phyloP scores from a whole-genome alignment of 2,888 invertebrate species.

The Aspidapion aeneum region DNA sequence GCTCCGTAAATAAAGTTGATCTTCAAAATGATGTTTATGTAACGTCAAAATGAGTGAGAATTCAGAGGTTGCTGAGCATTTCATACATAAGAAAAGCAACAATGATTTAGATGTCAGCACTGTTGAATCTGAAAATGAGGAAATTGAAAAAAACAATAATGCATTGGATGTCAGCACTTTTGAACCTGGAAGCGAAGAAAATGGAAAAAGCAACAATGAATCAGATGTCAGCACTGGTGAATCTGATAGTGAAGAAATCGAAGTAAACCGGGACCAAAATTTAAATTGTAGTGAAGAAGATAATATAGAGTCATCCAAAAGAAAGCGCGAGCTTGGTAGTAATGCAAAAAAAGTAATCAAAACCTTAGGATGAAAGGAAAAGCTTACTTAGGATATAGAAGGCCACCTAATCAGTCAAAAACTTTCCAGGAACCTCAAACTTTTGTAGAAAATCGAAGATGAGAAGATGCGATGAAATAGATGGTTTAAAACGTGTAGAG shows the following conservation, averaged over 20 bases:
- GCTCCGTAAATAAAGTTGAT: too few species aligned
- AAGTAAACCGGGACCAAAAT: not conserved
- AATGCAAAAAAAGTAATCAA: constrained; percentile 4
- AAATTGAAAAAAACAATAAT: not conserved
- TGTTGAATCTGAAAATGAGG: not conserved
- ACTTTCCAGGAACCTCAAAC: constrained; percentile 6
- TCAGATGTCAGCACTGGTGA: not conserved
- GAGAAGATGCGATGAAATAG: constrained; percentile 8
- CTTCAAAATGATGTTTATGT: too few species aligned
- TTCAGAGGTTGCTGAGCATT: too few species aligned
- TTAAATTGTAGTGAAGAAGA: not conserved
- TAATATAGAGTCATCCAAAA: not conserved
- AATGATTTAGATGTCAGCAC: not conserved
- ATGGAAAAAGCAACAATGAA: constrained; percentile 1
- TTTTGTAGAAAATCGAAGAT: constrained; percentile 5
- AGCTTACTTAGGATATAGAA: constrained; percentile 8
- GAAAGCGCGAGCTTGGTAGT: constrained; percentile 5
- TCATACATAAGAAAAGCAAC: not conserved
- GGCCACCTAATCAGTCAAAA: constrained; percentile 3
- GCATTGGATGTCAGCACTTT: not conserved
- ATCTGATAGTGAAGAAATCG: not conserved
- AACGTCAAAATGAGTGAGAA: too few species aligned
- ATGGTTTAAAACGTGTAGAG: constrained; percentile 3
- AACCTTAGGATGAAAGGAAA: constrained; percentile 7
- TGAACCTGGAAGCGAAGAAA: not conserved